A percentile compares a stretch with the other conserved stretches of the same genome.
Conservation (phyloP, 2,113 vertebrate species). For the Corythornis cristatus region DNA sequence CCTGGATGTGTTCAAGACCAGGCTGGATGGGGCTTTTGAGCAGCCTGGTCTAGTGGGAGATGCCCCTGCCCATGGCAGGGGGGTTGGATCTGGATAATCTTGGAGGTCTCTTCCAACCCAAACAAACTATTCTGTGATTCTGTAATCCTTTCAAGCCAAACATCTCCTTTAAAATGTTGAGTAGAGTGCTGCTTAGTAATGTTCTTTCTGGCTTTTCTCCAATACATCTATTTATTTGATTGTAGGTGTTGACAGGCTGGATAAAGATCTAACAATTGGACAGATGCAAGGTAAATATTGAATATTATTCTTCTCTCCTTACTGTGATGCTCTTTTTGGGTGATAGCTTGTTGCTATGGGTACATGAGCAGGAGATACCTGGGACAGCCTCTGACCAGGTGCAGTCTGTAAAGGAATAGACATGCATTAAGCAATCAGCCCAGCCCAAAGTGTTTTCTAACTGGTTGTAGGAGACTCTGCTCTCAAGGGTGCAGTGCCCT, state of each 20-base stretch:
- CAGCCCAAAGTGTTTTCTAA: neutral
- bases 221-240: slow-evolving; percentile 9
- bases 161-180: neutral
- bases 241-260: slow-evolving; percentile 94
- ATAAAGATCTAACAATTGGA: slow-evolving; percentile 99
- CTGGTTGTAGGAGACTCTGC: neutral
- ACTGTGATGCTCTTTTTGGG: neutral
- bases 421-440: neutral
- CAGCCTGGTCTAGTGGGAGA: too few species aligned
- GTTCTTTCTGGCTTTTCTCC: neutral
- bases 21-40: too few species aligned
- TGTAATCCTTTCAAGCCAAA: neutral
- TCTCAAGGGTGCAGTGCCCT: neutral
- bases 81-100: too few species aligned
- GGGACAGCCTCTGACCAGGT: neutral
- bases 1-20: too few species aligned
- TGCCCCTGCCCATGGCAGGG: too few species aligned
- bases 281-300: slow-evolving; percentile 94
- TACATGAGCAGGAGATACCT: accelerated
- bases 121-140: too few species aligned
- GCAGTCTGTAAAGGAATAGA: neutral
- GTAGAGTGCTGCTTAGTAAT: neutral
- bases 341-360: neutral
- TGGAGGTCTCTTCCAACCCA: too few species aligned
- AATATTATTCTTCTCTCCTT: neutral